These are phyloP conservation scores for Drosophila histrio DNA, from an alignment of 2,888 invertebrate species.

Conservation along the genomic window DNA sequence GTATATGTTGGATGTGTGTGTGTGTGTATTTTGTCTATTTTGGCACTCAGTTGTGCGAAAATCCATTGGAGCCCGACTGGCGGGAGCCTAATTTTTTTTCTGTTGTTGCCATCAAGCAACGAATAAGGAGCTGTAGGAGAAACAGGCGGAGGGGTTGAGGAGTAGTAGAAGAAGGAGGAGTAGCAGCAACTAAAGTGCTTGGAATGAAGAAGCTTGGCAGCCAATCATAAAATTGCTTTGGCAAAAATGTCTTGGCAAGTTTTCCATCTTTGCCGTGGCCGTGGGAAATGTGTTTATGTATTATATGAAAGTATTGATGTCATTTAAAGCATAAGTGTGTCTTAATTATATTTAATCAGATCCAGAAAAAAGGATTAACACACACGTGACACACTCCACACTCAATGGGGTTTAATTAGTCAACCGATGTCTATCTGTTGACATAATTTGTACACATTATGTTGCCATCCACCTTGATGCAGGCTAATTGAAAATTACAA, in stretches of 20 bases:
- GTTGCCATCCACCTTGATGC: conserved; percentile 53
- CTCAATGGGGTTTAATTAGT: conserved; percentile 57
- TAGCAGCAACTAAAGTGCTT: conserved; percentile 20
- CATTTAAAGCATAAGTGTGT: conserved; percentile 28
- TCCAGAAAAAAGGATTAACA: conserved; percentile 14
- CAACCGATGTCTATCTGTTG: conserved; percentile 69
- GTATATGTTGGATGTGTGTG: background rate
- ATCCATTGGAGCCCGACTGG: conserved; percentile 85
- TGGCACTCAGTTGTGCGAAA: conserved; percentile 79
- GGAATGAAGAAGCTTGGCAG: conserved; percentile 53
- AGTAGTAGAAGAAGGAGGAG: background rate
- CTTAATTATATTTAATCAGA: conserved; percentile 42
- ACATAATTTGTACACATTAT: conserved; percentile 78
- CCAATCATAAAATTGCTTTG: conserved; percentile 68
- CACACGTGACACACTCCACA: conserved; percentile 38
- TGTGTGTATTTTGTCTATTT: conserved; percentile 61
- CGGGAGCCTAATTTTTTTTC: conserved; percentile 85
- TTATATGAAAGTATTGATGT: background rate
- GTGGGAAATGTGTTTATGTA: conserved; percentile 19
- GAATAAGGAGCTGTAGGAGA: background rate
- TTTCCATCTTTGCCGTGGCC: background rate
- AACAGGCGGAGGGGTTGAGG: conserved; percentile 1
- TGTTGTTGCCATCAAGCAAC: conserved; percentile 25
- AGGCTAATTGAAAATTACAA: conserved; percentile 72
- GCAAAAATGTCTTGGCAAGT: conserved; percentile 59